Conservation (phyloP, 2,113 vertebrate genomes). For the Arizona elegans region DNA sequence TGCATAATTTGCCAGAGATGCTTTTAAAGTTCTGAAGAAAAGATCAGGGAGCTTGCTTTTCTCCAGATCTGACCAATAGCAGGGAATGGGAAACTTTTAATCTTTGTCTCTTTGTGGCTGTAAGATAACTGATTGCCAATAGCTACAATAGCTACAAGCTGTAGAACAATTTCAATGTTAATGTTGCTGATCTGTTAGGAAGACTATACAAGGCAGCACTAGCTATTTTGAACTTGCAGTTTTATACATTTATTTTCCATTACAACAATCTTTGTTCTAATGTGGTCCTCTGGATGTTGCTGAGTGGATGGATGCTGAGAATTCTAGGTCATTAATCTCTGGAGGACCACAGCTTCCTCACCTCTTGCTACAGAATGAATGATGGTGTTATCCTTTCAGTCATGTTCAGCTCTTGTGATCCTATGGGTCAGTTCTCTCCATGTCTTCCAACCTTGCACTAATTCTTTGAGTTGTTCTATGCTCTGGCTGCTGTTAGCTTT, state of each 20-base stretch:
- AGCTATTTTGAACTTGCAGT: not conserved
- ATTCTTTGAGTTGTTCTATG: not conserved
- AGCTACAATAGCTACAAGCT: not conserved
- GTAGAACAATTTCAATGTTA: not conserved
- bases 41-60: not conserved
- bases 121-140: not conserved
- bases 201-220: not conserved
- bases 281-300: not conserved
- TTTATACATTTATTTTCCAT: not conserved
- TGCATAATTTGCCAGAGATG: not conserved
- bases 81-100: not conserved
- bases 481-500: not conserved
- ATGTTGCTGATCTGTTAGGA: not conserved
- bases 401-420: not conserved
- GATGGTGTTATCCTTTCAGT: not conserved
- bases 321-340: not conserved
- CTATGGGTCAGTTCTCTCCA: not conserved
- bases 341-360: not conserved
- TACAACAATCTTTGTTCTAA: not conserved
- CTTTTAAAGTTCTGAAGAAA: not conserved
- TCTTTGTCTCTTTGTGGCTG: not conserved
- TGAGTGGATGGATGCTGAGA: not conserved
- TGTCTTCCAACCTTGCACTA: not conserved
- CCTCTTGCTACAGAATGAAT: conserved; percentile 13
- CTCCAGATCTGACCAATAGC: not conserved